Evolutionary conservation across 2,888 invertebrate species (phyloP).

Genomic region (Spialia ferax): DNA sequence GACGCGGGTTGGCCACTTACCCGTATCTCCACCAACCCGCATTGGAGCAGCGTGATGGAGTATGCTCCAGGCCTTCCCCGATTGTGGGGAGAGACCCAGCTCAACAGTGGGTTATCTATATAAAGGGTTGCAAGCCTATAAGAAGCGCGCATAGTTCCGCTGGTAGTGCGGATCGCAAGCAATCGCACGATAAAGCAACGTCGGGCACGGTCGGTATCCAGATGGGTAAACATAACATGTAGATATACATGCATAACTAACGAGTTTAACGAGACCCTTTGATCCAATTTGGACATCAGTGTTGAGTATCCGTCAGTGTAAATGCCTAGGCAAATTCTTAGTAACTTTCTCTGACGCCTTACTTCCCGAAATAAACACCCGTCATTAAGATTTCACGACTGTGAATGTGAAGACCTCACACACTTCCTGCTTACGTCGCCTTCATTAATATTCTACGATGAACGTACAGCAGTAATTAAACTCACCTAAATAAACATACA

Average conservation of each 20-base stretch:
- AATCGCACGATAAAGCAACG: too few species aligned
- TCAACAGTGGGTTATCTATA: too few species aligned
- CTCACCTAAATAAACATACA: not conserved
- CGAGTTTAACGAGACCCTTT: not conserved
- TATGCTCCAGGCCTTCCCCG: too few species aligned
- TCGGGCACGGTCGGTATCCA: too few species aligned
- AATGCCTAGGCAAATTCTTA: not conserved
- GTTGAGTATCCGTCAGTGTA: not conserved
- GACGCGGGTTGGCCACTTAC: too few species aligned
- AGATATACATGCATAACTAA: not conserved
- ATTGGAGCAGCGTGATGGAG: too few species aligned
- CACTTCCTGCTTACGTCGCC: not conserved
- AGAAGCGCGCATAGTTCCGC: too few species aligned
- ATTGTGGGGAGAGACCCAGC: too few species aligned
- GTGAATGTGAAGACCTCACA: not conserved
- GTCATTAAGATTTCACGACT: slow-evolving; percentile 9
- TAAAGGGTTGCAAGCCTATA: too few species aligned
- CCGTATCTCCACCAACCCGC: too few species aligned
- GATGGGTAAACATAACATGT: not conserved
- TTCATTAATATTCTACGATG: not conserved
- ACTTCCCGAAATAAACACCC: not conserved
- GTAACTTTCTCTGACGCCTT: not conserved
- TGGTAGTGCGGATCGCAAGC: too few species aligned
- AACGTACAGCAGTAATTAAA: too few species aligned
- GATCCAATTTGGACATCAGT: not conserved